Evolutionary conservation across 2,113 vertebrate genomes (phyloP).

Genomic region (Halichoerus grypus): DNA sequence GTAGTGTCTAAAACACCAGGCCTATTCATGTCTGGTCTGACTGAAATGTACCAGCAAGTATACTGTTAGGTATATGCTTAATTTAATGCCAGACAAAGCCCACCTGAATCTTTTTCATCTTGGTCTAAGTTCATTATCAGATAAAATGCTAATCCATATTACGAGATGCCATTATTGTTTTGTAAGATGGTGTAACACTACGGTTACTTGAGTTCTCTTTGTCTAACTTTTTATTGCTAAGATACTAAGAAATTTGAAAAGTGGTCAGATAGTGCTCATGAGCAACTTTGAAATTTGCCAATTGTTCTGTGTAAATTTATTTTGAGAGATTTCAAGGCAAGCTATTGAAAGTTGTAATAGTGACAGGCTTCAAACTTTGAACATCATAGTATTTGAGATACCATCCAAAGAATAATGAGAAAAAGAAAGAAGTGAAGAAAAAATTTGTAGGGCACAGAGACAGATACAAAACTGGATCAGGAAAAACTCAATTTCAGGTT

Average conservation of each 20-base stretch:
- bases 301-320: not conserved
- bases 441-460: not conserved
- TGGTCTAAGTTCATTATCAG: not conserved
- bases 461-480: not conserved
- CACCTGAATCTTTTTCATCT: not conserved
- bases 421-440: not conserved
- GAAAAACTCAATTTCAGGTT: not conserved
- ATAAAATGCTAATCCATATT: not conserved
- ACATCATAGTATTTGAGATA: not conserved
- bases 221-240: not conserved
- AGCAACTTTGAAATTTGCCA: not conserved
- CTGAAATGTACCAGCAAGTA: not conserved
- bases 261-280: not conserved
- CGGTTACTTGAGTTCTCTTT: not conserved
- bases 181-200: not conserved
- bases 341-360: not conserved
- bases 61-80: not conserved
- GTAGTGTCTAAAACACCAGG: not conserved
- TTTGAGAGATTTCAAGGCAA: conserved; percentile 24
- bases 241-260: not conserved
- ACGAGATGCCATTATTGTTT: not conserved
- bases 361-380: not conserved
- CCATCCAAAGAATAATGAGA: not conserved
- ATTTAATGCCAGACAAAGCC: not conserved
- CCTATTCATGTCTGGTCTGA: not conserved